Evolutionary conservation across 2,113 vertebrate species (phyloP).

Genomic region (Eleginops maclovinus): DNA sequence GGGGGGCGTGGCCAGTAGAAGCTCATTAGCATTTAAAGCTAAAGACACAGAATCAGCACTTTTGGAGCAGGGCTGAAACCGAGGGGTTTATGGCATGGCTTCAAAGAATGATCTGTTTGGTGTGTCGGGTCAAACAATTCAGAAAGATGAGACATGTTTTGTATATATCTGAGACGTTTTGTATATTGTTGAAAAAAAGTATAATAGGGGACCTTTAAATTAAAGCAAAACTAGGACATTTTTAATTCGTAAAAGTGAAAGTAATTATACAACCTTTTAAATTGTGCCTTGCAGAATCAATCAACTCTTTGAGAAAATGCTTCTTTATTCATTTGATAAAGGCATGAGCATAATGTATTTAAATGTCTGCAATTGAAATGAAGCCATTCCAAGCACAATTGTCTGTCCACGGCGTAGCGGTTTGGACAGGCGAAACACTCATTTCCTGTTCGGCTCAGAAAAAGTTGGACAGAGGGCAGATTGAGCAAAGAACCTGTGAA

Average conservation of each 20-base stretch:
- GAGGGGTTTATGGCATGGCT: too few relatives aligned
- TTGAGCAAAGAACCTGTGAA: constrained; percentile 28
- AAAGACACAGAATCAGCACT: too few relatives aligned
- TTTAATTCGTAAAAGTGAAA: constrained; percentile 23
- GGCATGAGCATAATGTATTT: constrained; percentile 20
- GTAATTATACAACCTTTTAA: constrained; percentile 1
- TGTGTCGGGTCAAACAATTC: too few relatives aligned
- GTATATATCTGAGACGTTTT: too few relatives aligned
- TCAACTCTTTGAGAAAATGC: constrained; percentile 7
- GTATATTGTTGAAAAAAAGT: too few relatives aligned
- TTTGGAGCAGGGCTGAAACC: too few relatives aligned
- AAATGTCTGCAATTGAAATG: constrained; percentile 34
- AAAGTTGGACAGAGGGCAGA: constrained; percentile 20
- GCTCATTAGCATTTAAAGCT: too few relatives aligned
- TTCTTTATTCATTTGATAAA: constrained; percentile 29
- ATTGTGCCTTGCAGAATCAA: constrained; percentile 28
- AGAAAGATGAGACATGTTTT: too few relatives aligned
- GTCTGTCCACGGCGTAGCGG: constrained; percentile 7
- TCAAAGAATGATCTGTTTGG: too few relatives aligned
- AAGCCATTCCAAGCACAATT: constrained; percentile 14
- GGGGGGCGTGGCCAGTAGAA: too few relatives aligned
- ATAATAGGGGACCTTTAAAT: too few relatives aligned
- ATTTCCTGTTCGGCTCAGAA: constrained; percentile 29
- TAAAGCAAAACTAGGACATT: neutral
- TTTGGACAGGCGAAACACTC: neutral